These are phyloP conservation scores for Agriopis aurantiaria DNA, from an alignment of 2,888 invertebrate genomes.

Conservation along the genomic window DNA sequence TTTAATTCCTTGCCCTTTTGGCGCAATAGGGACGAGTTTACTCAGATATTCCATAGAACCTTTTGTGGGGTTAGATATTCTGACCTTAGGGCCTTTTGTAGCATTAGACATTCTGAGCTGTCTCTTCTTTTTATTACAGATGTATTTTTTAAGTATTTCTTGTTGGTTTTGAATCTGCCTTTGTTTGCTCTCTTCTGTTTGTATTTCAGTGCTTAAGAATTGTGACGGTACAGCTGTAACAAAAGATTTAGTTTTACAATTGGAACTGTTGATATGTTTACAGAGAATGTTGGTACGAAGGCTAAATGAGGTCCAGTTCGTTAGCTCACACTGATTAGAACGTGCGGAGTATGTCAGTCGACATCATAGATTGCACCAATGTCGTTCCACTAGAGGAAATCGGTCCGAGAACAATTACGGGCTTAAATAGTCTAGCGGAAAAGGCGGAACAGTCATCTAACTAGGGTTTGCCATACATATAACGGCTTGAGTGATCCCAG, in stretches of 20 bases:
- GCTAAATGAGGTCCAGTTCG: too few relatives aligned
- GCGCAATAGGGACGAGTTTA: conserved; percentile 17
- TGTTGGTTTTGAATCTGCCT: not conserved
- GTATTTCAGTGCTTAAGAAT: not conserved
- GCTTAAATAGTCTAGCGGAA: too few relatives aligned
- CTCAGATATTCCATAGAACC: conserved; percentile 15
- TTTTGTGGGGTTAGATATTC: not conserved
- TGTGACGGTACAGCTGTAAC: conserved; percentile 14
- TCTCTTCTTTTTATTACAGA: not conserved
- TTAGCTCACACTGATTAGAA: too few relatives aligned
- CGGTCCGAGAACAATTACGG: too few relatives aligned
- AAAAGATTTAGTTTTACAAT: not conserved
- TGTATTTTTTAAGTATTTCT: not conserved
- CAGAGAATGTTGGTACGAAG: too few relatives aligned
- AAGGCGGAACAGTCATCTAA: too few relatives aligned
- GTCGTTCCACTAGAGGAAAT: too few relatives aligned
- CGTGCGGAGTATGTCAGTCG: too few relatives aligned
- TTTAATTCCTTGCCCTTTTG: not conserved
- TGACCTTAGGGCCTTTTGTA: not conserved
- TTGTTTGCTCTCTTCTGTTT: conserved; percentile 3
- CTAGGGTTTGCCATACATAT: too few relatives aligned
- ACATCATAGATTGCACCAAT: too few relatives aligned
- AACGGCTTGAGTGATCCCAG: too few relatives aligned
- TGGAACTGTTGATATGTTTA: too few relatives aligned
- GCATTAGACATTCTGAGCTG: not conserved